Conservation (phyloP, 2,113 vertebrate genomes). For the Leucopsar rothschildi region DNA sequence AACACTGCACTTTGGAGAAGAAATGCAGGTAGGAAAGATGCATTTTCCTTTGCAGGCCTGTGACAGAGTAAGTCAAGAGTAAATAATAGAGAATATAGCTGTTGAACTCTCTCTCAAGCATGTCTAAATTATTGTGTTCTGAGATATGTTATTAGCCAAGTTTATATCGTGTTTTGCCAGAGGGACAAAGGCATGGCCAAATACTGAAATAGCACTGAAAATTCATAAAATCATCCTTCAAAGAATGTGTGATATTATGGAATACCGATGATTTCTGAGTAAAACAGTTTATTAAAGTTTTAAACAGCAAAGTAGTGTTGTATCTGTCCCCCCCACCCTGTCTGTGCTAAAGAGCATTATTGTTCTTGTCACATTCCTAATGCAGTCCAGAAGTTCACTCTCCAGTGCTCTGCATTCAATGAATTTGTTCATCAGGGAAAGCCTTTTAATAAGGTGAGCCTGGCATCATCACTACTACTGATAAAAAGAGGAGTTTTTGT, state of each 20-base stretch:
- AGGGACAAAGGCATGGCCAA: not conserved
- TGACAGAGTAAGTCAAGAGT: not conserved
- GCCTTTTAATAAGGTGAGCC: not conserved
- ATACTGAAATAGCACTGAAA: not conserved
- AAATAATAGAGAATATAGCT: not conserved
- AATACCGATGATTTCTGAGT: not conserved
- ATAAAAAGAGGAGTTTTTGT: not conserved
- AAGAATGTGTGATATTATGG: not conserved
- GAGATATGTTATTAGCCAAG: not conserved
- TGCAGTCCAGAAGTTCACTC: not conserved
- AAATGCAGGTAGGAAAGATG: not conserved
- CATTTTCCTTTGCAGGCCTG: not conserved
- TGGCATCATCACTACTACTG: not conserved
- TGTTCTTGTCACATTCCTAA: not conserved
- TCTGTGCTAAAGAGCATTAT: not conserved
- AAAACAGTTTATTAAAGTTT: not conserved
- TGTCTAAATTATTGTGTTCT: not conserved
- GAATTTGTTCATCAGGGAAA: not conserved
- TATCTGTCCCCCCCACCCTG: rapidly evolving
- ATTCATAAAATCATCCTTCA: not conserved
- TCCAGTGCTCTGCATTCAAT: not conserved
- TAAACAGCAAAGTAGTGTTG: not conserved
- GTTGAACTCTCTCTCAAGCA: not conserved
- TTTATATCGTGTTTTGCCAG: not conserved
- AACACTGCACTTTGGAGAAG: not conserved